Conservation (phyloP, 2,113 vertebrate species). For the Pterocles orientalis region DNA sequence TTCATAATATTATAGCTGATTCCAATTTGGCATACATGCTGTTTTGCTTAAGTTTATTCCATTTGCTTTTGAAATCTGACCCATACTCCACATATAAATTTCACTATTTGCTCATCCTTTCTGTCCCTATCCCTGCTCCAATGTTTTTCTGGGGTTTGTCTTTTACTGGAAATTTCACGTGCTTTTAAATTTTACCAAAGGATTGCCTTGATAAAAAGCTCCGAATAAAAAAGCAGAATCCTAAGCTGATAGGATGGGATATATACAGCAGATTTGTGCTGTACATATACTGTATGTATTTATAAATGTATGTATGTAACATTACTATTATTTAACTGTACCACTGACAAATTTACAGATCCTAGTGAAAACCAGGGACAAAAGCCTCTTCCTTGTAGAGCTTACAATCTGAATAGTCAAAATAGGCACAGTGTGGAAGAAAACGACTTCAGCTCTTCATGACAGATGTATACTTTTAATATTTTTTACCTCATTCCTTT, state of each 20-base stretch:
- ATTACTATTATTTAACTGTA: not conserved
- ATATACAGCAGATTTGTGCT: not conserved
- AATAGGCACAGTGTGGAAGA: not conserved
- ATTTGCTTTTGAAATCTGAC: conserved; percentile 57
- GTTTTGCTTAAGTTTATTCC: conserved; percentile 34
- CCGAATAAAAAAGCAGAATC: not conserved
- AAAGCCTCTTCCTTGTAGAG: not conserved
- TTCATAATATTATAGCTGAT: conserved; percentile 41
- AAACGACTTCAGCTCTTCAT: not conserved
- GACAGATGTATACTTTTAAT: not conserved
- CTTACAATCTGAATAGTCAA: not conserved
- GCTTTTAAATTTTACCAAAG: not conserved
- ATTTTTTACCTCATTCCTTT: not conserved
- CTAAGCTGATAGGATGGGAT: not conserved
- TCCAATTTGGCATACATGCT: conserved; percentile 27
- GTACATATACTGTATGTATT: not conserved
- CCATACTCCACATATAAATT: not conserved
- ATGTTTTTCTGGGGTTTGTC: not conserved
- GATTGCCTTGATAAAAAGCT: not conserved
- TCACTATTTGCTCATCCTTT: conserved; percentile 19
- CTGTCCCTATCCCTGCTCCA: not conserved
- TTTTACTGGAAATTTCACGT: not conserved
- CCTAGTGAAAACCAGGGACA: not conserved
- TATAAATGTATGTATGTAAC: not conserved
- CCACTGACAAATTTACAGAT: not conserved